Evolutionary conservation across 2,888 invertebrate species (phyloP).

Genomic region (Morpho helenor): DNA sequence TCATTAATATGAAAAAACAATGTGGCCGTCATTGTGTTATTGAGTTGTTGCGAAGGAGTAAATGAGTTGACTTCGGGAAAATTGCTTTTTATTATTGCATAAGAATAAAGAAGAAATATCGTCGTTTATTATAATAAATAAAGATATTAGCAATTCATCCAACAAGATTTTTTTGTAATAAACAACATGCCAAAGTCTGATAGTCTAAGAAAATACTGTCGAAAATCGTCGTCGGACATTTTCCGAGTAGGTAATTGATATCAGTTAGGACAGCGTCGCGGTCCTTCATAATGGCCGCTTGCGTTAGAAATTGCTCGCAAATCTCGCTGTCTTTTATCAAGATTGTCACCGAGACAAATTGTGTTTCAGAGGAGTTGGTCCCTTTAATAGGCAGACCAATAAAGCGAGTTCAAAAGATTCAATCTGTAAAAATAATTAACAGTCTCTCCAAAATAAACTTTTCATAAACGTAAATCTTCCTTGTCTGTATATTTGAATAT

Average conservation of each 20-base stretch:
- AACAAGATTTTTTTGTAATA: no score
- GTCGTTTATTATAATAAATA: no score
- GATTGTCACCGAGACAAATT: conserved; percentile 48
- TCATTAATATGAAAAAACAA: no score
- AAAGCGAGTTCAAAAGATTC: conserved; percentile 7
- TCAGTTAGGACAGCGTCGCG: conserved; percentile 56
- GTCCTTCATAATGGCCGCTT: conserved; percentile 49
- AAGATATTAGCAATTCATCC: no score
- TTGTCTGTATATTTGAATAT: conserved; percentile 4
- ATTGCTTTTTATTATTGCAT: no score
- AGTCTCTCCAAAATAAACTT: not conserved
- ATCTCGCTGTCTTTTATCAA: conserved; percentile 42
- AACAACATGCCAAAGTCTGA: no score
- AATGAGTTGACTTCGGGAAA: no score
- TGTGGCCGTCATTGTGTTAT: no score
- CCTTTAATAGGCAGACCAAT: conserved; percentile 7
- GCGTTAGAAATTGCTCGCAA: conserved; percentile 43
- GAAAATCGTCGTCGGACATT: conserved; percentile 11
- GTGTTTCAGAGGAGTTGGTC: conserved; percentile 33
- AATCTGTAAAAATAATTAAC: conserved; percentile 5
- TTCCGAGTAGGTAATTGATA: conserved; percentile 59
- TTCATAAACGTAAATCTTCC: not conserved
- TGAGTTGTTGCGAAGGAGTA: no score
- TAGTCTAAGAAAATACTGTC: not conserved
- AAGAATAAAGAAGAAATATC: no score